Percentiles rank a stretch among this genome's conserved stretches.
Conservation (phyloP, 2,797 vertebrate species). For the Tapera naevia region DNA sequence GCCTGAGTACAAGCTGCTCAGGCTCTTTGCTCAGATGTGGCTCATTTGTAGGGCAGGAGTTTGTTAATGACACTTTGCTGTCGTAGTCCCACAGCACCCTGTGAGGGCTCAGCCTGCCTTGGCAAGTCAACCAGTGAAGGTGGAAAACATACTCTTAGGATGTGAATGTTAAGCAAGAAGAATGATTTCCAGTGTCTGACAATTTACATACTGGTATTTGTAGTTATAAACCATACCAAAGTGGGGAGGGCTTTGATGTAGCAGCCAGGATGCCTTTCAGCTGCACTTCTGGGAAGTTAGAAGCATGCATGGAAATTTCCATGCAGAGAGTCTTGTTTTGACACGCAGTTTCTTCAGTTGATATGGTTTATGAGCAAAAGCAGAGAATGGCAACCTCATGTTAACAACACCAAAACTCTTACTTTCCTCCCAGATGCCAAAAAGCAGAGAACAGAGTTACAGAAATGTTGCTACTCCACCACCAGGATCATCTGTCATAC, state of each 20-base stretch:
- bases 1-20: neutral
- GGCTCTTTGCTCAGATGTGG: neutral
- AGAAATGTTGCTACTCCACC: neutral
- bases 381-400: neutral
- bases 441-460: neutral
- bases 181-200: neutral
- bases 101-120: neutral
- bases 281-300: neutral
- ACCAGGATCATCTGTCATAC: neutral
- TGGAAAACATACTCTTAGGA: neutral
- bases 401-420: neutral
- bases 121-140: neutral
- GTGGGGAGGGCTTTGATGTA: neutral
- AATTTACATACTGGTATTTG: neutral
- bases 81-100: neutral
- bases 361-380: neutral
- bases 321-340: neutral
- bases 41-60: neutral
- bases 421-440: neutral
- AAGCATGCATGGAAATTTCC: neutral
- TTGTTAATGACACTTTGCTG: neutral
- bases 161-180: neutral
- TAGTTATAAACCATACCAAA: neutral
- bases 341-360: neutral
- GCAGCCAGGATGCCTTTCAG: neutral